These are phyloP conservation scores for Eolophus roseicapilla DNA, from an alignment of 2,113 vertebrate species.

Conservation along the genomic window DNA sequence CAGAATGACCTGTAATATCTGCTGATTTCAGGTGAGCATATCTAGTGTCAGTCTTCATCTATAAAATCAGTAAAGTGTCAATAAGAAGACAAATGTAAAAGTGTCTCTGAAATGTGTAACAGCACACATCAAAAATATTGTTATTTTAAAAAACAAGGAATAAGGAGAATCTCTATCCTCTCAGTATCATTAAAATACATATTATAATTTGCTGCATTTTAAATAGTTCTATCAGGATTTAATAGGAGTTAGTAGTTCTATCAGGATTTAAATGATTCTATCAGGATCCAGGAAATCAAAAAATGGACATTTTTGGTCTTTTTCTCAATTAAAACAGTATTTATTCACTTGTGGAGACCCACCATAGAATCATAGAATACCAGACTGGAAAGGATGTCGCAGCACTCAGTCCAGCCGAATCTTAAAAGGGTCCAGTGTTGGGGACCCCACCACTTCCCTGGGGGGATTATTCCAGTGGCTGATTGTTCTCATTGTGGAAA, in stretches of 20 bases:
- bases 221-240: not conserved
- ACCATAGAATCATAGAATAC: not conserved
- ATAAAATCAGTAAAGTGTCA: not conserved
- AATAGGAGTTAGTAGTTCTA: not conserved
- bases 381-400: not conserved
- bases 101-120: not conserved
- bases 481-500: not conserved
- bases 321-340: not conserved
- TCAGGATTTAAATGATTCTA: not conserved
- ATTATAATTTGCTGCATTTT: not conserved
- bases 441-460: not conserved
- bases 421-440: not conserved
- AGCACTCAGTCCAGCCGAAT: not conserved
- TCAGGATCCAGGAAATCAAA: not conserved
- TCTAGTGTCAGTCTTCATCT: not conserved
- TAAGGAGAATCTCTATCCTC: not conserved
- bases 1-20: not conserved
- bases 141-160: not conserved
- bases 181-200: not conserved
- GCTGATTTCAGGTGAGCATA: not conserved
- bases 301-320: not conserved
- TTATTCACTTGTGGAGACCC: not conserved
- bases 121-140: not conserved
- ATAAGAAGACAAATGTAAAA: not conserved
- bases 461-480: not conserved